Conservation (phyloP, 2,797 vertebrate genomes). For the Scolopax bukidnonensis region DNA sequence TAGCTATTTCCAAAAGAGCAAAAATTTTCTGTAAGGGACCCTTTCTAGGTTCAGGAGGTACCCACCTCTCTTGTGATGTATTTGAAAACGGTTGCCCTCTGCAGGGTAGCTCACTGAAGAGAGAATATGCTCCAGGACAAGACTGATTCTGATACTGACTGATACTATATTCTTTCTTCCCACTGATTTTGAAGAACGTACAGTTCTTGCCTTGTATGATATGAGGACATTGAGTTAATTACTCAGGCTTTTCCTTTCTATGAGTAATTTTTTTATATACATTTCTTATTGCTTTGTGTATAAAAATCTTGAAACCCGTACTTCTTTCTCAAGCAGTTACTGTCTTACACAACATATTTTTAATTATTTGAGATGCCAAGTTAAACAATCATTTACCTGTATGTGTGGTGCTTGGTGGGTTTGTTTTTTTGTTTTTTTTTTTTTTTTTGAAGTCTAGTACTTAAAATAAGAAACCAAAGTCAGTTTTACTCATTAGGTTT, state of each 20-base stretch:
- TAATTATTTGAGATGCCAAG: not conserved
- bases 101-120: not conserved
- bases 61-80: rapidly evolving
- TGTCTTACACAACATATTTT: not conserved
- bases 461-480: not conserved
- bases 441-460: not conserved
- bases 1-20: not conserved
- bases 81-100: not conserved
- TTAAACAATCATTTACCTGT: not conserved
- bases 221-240: not conserved
- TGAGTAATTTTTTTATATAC: not conserved
- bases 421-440: not conserved
- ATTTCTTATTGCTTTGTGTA: not conserved
- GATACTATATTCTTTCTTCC: not conserved
- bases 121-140: not conserved
- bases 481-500: not conserved
- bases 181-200: not conserved
- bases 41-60: not conserved
- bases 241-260: not conserved
- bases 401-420: not conserved
- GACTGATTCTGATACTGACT: not conserved
- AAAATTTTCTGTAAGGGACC: not conserved
- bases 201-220: not conserved
- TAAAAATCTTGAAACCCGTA: not conserved
- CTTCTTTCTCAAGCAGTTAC: not conserved